These are phyloP conservation scores for Rhabdomys pumilio DNA, from an alignment of 2,797 vertebrate species.

Conservation along the genomic window DNA sequence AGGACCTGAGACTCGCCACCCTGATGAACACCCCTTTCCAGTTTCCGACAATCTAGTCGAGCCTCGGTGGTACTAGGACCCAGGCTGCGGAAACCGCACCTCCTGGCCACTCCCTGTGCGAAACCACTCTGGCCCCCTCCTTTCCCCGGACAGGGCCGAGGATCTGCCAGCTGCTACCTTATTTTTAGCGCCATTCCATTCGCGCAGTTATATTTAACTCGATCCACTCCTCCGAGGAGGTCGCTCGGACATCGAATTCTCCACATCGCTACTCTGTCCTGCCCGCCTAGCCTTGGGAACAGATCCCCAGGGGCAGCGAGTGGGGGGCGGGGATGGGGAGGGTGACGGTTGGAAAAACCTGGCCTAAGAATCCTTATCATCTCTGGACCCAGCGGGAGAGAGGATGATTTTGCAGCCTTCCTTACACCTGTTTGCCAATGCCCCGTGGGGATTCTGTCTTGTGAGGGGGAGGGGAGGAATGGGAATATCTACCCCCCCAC, in stretches of 20 bases:
- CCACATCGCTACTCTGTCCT: constrained; percentile 73
- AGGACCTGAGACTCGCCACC: not conserved
- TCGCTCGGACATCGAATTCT: constrained; percentile 81
- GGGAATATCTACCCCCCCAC: not conserved
- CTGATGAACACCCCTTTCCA: not conserved
- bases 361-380: constrained; percentile 51
- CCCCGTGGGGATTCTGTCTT: not conserved
- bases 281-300: constrained; percentile 35
- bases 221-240: constrained; percentile 86
- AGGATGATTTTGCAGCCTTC: not conserved
- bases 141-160: constrained; percentile 81
- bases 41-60: not conserved
- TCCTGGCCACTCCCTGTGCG: not conserved
- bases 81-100: not conserved
- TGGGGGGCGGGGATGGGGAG: not conserved
- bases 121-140: constrained; percentile 73
- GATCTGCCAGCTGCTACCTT: constrained; percentile 88
- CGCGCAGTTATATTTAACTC: constrained; percentile 89
- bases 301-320: not conserved
- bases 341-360: constrained; percentile 61
- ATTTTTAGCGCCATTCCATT: constrained; percentile 90
- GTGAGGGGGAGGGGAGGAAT: not conserved
- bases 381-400: not conserved
- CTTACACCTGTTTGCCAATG: not conserved
- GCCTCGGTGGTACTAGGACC: not conserved